These are phyloP conservation scores for Phalacrocorax brasilianus DNA, from an alignment of 2,113 vertebrate species.

Conservation along the genomic window DNA sequence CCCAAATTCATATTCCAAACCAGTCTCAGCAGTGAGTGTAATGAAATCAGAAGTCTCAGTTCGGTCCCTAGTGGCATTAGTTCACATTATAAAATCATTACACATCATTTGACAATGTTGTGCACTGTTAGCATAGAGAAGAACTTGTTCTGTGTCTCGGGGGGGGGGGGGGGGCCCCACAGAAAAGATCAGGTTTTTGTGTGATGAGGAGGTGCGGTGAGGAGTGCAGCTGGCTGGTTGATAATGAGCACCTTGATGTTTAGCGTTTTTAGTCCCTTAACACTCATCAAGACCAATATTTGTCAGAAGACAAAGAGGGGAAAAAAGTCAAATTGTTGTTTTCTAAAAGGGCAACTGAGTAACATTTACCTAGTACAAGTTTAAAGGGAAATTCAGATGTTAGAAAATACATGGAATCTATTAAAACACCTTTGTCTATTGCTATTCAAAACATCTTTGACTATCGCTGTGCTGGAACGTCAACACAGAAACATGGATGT, in stretches of 20 bases:
- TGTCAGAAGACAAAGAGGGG: constrained; percentile 45
- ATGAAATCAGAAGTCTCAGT: constrained; percentile 75
- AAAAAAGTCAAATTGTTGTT: constrained; percentile 55
- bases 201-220: constrained; percentile 42
- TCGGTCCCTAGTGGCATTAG: constrained; percentile 75
- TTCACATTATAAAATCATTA: constrained; percentile 81
- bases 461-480: constrained; percentile 4
- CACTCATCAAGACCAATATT: constrained; percentile 62
- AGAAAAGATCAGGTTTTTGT: constrained; percentile 67
- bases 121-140: constrained; percentile 75
- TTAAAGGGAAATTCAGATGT: constrained; percentile 56
- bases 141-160: constrained; percentile 74
- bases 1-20: constrained; percentile 72
- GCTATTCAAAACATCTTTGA: constrained; percentile 28
- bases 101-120: constrained; percentile 78
- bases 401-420: constrained; percentile 4
- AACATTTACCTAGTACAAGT: constrained; percentile 41
- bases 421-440: constrained; percentile 26
- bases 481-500: neutral
- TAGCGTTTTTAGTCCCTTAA: constrained; percentile 41
- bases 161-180: constrained; percentile 71
- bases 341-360: constrained; percentile 56
- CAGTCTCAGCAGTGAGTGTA: constrained; percentile 67
- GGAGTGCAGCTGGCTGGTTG: constrained; percentile 64
- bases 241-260: constrained; percentile 70